Evolutionary conservation across 2,113 vertebrate genomes (phyloP).

Genomic region (Addax nasomaculatus): DNA sequence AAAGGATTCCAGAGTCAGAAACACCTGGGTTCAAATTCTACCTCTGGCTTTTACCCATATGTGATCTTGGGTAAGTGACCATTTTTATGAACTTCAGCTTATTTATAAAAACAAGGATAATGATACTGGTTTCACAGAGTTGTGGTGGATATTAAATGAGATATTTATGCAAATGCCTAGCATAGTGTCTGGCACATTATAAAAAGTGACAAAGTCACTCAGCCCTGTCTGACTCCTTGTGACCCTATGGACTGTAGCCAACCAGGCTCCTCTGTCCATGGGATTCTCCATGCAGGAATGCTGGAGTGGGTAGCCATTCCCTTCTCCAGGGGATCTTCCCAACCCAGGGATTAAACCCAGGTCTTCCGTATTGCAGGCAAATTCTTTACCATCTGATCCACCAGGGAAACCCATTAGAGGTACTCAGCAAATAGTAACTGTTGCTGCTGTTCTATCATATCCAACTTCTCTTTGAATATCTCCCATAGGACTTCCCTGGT

Average conservation of each 20-base stretch:
- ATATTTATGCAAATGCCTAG: not conserved
- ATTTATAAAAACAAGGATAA: not conserved
- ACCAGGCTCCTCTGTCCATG: not conserved
- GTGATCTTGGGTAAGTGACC: not conserved
- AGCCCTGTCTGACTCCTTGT: not conserved
- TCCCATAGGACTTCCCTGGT: not conserved
- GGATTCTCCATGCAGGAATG: not conserved
- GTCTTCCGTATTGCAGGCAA: not conserved
- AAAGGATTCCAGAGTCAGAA: not conserved
- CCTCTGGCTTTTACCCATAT: not conserved
- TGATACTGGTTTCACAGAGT: not conserved
- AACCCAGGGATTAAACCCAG: not conserved
- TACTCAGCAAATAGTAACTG: not conserved
- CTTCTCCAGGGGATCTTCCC: not conserved
- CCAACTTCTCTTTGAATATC: not conserved
- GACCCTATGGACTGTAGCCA: not conserved
- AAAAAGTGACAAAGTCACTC: not conserved
- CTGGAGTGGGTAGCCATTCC: not conserved
- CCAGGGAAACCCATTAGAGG: not conserved
- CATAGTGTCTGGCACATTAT: not conserved
- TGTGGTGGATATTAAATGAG: not conserved
- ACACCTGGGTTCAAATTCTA: not conserved
- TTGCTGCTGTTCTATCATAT: not conserved
- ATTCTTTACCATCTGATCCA: not conserved
- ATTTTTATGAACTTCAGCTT: not conserved